A percentile compares a stretch with the other conserved stretches of the same genome.
Evolutionary conservation across 2,113 vertebrate species (phyloP).

Genomic region (Pungitius pungitius): DNA sequence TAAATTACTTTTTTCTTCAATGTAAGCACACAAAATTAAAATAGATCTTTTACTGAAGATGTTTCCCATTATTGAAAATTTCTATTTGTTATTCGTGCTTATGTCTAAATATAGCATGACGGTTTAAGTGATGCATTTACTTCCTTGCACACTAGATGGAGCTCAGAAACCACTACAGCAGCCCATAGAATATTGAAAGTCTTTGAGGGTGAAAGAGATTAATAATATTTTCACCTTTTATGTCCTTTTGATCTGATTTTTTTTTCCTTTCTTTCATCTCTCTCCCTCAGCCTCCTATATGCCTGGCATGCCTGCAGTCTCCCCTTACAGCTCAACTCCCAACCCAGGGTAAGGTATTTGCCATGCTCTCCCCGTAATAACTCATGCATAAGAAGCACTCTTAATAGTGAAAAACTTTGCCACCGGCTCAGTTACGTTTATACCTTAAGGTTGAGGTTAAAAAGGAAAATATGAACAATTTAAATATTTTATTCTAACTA

Average conservation of each 20-base stretch:
- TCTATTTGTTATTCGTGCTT: too few species aligned
- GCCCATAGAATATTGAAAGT: neutral
- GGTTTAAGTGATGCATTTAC: constrained; percentile 6
- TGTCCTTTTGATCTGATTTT: neutral
- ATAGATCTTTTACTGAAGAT: too few species aligned
- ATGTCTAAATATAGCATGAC: too few species aligned
- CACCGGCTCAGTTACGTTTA: neutral
- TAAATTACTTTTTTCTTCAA: neutral
- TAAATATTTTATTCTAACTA: neutral
- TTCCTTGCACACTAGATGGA: constrained; percentile 65
- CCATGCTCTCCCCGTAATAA: neutral
- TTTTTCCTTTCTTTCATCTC: constrained; percentile 6
- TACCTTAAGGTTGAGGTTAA: neutral
- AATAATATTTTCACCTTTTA: neutral
- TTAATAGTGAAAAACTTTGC: neutral
- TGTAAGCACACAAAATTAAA: neutral
- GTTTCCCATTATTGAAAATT: too few species aligned
- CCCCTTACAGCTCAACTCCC: constrained; percentile 87
- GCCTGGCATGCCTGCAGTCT: constrained; percentile 89
- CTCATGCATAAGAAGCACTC: neutral
- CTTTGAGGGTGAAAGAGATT: neutral
- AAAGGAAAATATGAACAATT: neutral
- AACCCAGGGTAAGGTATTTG: constrained; percentile 86
- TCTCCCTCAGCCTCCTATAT: constrained; percentile 90
- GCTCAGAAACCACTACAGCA: constrained; percentile 31